phyloP scores from a whole-genome alignment of 2,797 vertebrate genomes.

The Craterocephalus amniculus region DNA sequence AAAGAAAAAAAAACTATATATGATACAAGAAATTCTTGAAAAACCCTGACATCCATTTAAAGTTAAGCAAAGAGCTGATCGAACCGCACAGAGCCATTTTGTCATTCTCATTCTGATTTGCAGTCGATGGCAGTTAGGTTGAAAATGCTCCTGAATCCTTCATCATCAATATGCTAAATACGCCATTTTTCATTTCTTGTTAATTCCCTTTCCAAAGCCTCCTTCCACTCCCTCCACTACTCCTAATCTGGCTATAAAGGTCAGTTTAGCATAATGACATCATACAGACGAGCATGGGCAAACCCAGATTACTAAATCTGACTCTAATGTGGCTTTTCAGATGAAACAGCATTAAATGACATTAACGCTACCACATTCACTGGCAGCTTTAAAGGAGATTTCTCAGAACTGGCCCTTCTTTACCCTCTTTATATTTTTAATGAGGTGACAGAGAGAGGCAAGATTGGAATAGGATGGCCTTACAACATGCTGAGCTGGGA shows the following conservation, averaged over 20 bases:
- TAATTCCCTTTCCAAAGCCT: constrained; percentile 83
- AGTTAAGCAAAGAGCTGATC: constrained; percentile 48
- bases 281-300: constrained; percentile 78
- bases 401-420: constrained; percentile 76
- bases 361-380: constrained; percentile 77
- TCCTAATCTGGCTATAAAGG: constrained; percentile 85
- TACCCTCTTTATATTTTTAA: constrained; percentile 83
- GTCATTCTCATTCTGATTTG: constrained; percentile 62
- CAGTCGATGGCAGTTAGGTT: constrained; percentile 64
- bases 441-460: constrained; percentile 79
- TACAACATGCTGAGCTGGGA: constrained; percentile 75
- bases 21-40: constrained; percentile 62
- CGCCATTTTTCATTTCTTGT: constrained; percentile 76
- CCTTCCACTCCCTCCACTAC: constrained; percentile 65
- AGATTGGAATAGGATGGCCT: constrained; percentile 76
- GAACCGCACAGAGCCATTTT: constrained; percentile 58
- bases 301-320: constrained; percentile 82
- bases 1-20: constrained; percentile 3
- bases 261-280: constrained; percentile 88
- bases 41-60: constrained; percentile 61
- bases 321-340: constrained; percentile 81
- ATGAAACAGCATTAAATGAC: constrained; percentile 83
- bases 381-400: constrained; percentile 77
- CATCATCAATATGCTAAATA: constrained; percentile 76
- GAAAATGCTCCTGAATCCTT: constrained; percentile 71